A percentile compares a stretch with the other conserved stretches of the same genome.
These are phyloP conservation scores for Passerina amoena DNA, from an alignment of 2,113 vertebrate species.

Conservation along the genomic window DNA sequence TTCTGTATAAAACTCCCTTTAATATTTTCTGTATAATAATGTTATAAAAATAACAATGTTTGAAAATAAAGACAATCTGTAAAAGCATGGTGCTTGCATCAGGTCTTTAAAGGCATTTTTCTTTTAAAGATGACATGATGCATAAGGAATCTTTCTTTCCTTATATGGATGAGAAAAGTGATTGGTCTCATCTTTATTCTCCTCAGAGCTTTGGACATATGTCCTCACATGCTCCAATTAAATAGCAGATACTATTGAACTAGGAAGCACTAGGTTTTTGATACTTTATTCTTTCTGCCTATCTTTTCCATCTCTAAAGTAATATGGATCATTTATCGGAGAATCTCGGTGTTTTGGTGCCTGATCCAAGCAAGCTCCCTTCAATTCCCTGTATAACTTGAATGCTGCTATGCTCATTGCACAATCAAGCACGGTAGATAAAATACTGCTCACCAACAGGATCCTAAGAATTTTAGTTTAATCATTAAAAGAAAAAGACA, in stretches of 20 bases:
- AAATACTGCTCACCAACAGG: neutral
- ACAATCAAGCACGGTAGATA: neutral
- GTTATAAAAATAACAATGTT: neutral
- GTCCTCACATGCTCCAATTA: neutral
- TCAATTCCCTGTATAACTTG: rapidly evolving
- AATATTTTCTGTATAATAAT: neutral
- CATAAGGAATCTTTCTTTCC: neutral
- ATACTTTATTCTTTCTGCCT: neutral
- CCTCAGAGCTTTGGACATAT: neutral
- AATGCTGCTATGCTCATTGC: rapidly evolving
- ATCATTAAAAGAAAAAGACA: neutral
- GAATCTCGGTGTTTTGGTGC: neutral
- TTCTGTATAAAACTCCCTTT: neutral
- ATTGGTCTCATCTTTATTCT: neutral
- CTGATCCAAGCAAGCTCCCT: rapidly evolving
- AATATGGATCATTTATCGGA: neutral
- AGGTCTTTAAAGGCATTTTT: neutral
- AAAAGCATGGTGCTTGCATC: neutral
- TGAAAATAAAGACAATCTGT: neutral
- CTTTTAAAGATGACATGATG: neutral
- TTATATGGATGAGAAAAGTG: neutral
- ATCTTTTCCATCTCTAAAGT: neutral
- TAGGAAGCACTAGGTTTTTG: neutral
- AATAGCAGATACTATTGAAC: neutral
- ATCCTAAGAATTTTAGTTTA: neutral